A percentile compares a stretch with the other conserved stretches of the same genome.
Conservation (phyloP, 2,888 invertebrate genomes). For the Heteromyza rotundicornis region DNA sequence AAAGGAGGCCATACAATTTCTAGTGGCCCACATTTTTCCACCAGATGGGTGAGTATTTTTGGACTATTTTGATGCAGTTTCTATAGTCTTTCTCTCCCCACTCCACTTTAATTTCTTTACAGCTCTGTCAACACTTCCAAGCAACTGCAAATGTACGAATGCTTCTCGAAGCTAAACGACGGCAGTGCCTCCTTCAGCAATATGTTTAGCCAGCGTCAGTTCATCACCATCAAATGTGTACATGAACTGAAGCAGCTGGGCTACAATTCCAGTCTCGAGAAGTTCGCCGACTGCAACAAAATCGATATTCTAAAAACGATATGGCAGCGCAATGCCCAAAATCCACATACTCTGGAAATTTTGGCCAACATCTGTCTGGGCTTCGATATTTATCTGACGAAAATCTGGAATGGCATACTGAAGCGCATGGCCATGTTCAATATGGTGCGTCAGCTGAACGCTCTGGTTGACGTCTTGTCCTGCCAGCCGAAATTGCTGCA, state of each 20-base stretch:
- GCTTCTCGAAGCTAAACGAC: constrained; percentile 58
- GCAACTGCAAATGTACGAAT: constrained; percentile 60
- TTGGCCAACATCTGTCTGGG: constrained; percentile 60
- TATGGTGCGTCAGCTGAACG: constrained; percentile 57
- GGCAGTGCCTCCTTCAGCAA: constrained; percentile 51
- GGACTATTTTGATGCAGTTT: neutral
- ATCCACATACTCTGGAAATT: constrained; percentile 53
- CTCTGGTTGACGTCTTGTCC: constrained; percentile 58
- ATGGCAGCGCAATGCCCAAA: constrained; percentile 58
- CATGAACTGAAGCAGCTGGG: constrained; percentile 60
- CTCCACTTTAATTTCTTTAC: neutral
- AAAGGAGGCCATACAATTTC: constrained; percentile 52
- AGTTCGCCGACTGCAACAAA: constrained; percentile 60
- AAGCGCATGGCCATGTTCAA: constrained; percentile 61
- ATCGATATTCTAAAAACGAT: constrained; percentile 58
- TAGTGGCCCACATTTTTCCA: constrained; percentile 56
- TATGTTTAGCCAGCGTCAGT: constrained; percentile 55
- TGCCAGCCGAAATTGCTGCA: constrained; percentile 51
- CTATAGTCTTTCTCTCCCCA: neutral
- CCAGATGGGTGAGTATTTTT: constrained; percentile 49
- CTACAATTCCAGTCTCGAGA: constrained; percentile 58
- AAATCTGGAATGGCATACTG: constrained; percentile 62
- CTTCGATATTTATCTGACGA: constrained; percentile 56
- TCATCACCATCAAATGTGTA: constrained; percentile 59
- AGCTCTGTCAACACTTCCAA: constrained; percentile 53